Base-by-base conservation (phyloP, 1,140 invertebrate species). In the Tyrophagus putrescentiae region DNA sequence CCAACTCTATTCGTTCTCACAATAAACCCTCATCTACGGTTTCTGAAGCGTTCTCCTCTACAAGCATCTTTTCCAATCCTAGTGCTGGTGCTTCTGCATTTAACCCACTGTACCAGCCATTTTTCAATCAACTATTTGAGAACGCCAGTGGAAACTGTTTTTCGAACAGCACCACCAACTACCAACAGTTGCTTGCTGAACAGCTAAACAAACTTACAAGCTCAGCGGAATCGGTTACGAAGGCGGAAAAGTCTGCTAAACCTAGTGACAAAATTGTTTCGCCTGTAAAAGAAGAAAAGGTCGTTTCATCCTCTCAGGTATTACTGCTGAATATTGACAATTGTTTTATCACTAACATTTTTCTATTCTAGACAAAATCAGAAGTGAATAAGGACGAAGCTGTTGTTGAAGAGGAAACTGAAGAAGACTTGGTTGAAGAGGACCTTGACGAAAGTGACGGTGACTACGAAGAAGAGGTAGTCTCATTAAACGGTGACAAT, bases 31-130 rank as follows among this genome's bases (percentile, higher is more conserved):
- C 6, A 21, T 61, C 27, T 23, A 41, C 18, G 59, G 57, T 4
- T 60, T 60, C 45, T 13, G 42, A 9, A 57, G 27, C 45, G 50
- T 59, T 57, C 53, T 45, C 18, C 53, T 45, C 16, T 23, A 45
- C 23, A 41, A 62, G 23, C 28, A 29, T 29, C 60, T 29, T 27
- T 21, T 48, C 42, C 13, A 45, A 27, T 28, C 50, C 4, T 25
- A 60, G n/a, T 25, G 18, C 45, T 21, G 7, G 7, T 18, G 45
- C 23, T 25, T 48, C 45, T 18, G 21, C 18, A 48, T 48, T 48
- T 6, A 48, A 48, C 45, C 45, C 7, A 9, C 45, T 7, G 7
- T 48, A 6, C 7, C 45, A 48, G 18, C 7, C 45, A 6, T 48
- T 48, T 29, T 21, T 48, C 7, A 48, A 21, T 18, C 45, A 48